A percentile compares a stretch with the other conserved stretches of the same genome.
Conservation (phyloP, 2,888 invertebrate species). For the Drosophila multiciliata region DNA sequence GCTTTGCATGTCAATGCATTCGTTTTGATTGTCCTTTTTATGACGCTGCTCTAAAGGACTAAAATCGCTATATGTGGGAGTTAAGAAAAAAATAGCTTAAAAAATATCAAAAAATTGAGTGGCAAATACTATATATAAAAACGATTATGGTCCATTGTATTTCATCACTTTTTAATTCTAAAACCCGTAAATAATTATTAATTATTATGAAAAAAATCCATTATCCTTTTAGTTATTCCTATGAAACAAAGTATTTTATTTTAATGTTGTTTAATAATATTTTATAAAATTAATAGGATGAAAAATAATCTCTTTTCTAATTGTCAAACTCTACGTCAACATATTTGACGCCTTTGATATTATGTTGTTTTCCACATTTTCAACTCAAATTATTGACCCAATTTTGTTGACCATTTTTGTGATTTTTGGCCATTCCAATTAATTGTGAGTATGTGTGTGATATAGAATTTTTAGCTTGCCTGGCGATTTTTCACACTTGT, state of each 20-base stretch:
- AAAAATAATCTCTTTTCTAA: not conserved
- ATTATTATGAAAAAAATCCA: too few relatives aligned
- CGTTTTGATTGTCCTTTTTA: conserved; percentile 33
- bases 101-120: not conserved
- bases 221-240: too few relatives aligned
- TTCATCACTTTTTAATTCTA: too few relatives aligned
- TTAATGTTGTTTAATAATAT: too few relatives aligned
- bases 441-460: not conserved
- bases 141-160: too few relatives aligned
- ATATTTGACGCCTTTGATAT: not conserved
- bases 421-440: conserved; percentile 4
- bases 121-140: too few relatives aligned
- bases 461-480: conserved; percentile 21
- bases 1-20: conserved; percentile 76
- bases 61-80: not conserved
- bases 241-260: too few relatives aligned
- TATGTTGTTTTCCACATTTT: not conserved
- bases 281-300: too few relatives aligned
- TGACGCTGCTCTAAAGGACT: not conserved
- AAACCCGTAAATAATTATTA: too few relatives aligned
- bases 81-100: not conserved
- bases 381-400: not conserved
- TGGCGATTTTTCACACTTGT: conserved; percentile 53
- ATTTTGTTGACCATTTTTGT: conserved; percentile 3
- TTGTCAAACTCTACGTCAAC: not conserved